Conservation (phyloP, 1,140 invertebrate species). For the Pemphigus obesinymphae region DNA sequence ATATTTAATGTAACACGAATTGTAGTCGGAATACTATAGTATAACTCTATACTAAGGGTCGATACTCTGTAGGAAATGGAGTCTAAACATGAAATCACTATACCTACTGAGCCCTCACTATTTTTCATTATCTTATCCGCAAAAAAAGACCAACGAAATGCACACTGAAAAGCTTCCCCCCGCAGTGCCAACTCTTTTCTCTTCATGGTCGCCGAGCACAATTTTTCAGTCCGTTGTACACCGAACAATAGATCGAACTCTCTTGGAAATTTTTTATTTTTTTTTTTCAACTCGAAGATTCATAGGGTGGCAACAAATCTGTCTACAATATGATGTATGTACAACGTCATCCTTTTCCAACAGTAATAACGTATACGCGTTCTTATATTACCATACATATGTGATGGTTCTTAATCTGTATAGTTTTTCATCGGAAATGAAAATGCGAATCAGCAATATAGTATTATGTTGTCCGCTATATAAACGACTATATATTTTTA, state of each 20-base stretch:
- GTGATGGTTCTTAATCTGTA: background rate
- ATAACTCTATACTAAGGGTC: background rate
- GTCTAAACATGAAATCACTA: conserved; percentile 9
- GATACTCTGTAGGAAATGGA: background rate
- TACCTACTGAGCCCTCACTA: background rate
- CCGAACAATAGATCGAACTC: conserved; percentile 19
- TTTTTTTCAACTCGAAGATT: background rate
- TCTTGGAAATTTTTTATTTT: background rate
- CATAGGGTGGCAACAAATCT: background rate
- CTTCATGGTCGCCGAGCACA: conserved; percentile 25
- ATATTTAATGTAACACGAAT: background rate
- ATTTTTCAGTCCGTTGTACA: conserved; percentile 29
- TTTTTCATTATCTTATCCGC: conserved; percentile 39
- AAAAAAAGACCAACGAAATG: conserved; percentile 29
- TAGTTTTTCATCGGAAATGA: background rate
- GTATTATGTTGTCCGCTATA: background rate
- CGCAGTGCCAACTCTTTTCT: background rate
- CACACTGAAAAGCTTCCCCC: background rate
- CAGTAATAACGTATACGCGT: background rate
- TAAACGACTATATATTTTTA: background rate
- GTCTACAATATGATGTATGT: background rate
- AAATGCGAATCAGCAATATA: background rate
- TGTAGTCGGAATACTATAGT: background rate
- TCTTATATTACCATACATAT: background rate
- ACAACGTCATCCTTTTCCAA: background rate